These are phyloP conservation scores for Halocaridina rubra DNA, from an alignment of 2,888 invertebrate genomes.

Conservation along the genomic window DNA sequence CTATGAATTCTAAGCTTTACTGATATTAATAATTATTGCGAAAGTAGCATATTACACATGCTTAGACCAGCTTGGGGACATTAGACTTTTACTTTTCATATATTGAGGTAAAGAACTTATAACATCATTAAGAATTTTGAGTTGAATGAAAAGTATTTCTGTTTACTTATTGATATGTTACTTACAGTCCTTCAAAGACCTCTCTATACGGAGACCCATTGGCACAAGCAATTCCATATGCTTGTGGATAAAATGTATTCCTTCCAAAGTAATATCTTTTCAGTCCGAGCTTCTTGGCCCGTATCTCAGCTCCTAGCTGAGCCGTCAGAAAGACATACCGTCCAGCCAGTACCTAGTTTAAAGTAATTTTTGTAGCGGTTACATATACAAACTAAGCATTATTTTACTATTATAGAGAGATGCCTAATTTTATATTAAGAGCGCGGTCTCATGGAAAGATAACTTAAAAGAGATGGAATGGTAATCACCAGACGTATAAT, in stretches of 20 bases:
- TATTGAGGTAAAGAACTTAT: too few species aligned
- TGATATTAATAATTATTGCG: too few species aligned
- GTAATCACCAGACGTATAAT: too few species aligned
- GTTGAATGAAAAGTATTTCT: too few species aligned
- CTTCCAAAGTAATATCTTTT: slow-evolving; percentile 25
- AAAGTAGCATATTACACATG: too few species aligned
- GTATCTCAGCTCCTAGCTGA: slow-evolving; percentile 28
- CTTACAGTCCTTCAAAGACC: slow-evolving; percentile 15
- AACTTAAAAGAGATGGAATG: too few species aligned
- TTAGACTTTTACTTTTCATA: too few species aligned
- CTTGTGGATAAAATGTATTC: slow-evolving; percentile 39
- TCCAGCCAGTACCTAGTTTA: slow-evolving; percentile 6
- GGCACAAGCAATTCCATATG: slow-evolving; percentile 41
- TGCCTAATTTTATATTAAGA: not conserved
- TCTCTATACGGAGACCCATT: slow-evolving; percentile 29
- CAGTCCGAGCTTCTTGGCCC: slow-evolving; percentile 14
- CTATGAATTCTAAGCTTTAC: too few species aligned
- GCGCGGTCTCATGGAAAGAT: not conserved
- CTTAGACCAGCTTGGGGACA: too few species aligned
- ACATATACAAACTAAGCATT: not conserved
- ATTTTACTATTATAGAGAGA: not conserved
- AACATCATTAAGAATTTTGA: too few species aligned
- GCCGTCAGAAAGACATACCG: slow-evolving; percentile 36
- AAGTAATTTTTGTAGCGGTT: not conserved
- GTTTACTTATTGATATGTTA: too few species aligned